These are phyloP conservation scores for Frankliniella fusca DNA, from an alignment of 2,888 invertebrate species.

Conservation along the genomic window DNA sequence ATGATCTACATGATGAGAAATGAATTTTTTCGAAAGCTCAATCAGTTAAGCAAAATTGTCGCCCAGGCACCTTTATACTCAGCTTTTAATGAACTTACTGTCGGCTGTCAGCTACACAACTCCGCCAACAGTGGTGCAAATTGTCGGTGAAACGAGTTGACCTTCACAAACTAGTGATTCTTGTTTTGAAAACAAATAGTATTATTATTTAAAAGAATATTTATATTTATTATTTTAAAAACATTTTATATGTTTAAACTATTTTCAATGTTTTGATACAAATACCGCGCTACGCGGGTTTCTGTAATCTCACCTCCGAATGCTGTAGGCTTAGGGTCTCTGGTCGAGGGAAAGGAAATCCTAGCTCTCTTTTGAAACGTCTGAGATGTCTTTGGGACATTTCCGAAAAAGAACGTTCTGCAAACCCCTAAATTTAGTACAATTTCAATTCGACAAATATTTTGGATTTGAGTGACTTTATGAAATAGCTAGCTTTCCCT, in stretches of 20 bases:
- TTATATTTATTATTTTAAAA: slow-evolving; percentile 18
- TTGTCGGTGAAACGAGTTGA: slow-evolving; percentile 24
- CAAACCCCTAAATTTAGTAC: too few species aligned
- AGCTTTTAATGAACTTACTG: background rate
- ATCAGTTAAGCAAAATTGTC: too few species aligned
- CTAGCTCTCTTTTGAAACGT: too few species aligned
- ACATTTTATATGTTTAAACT: slow-evolving; percentile 5
- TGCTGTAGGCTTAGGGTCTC: slow-evolving; percentile 19
- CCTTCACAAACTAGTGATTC: slow-evolving; percentile 18
- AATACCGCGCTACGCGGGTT: background rate
- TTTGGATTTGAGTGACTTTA: too few species aligned
- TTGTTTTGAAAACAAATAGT: slow-evolving; percentile 18
- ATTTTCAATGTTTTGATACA: slow-evolving; percentile 19
- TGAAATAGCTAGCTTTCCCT: too few species aligned
- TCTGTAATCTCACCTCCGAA: slow-evolving; percentile 24
- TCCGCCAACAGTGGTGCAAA: slow-evolving; percentile 16
- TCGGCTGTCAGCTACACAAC: slow-evolving; percentile 16
- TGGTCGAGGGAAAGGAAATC: background rate
- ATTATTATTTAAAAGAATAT: slow-evolving; percentile 19
- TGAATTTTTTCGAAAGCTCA: too few species aligned
- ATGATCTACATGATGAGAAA: too few species aligned
- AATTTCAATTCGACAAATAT: too few species aligned
- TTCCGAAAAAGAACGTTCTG: background rate
- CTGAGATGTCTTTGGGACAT: too few species aligned
- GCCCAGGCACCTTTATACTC: background rate